A percentile compares a stretch with the other conserved stretches of the same genome.
These are phyloP conservation scores for Odontomyia ornata DNA, from an alignment of 2,888 invertebrate genomes.

Conservation along the genomic window DNA sequence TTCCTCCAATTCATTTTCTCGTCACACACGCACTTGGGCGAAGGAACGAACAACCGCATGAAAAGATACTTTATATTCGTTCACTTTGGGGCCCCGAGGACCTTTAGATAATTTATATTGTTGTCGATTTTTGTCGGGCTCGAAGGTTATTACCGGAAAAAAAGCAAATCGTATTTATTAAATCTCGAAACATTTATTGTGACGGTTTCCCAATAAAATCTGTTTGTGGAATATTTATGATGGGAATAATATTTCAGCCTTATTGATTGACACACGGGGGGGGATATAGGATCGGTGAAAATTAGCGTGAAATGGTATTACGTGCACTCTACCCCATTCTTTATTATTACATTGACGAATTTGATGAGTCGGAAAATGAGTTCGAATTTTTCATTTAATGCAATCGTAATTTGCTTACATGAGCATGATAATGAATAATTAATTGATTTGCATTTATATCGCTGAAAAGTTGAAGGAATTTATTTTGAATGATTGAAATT, in stretches of 20 bases:
- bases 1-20: not conserved
- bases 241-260: not conserved
- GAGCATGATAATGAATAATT: too few species aligned
- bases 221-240: not conserved
- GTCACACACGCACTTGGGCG: not conserved
- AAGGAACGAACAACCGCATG: not conserved
- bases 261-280: too few species aligned
- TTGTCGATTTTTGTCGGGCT: conserved; percentile 2
- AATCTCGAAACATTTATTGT: not conserved
- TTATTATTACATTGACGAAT: too few species aligned
- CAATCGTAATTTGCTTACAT: too few species aligned
- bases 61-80: not conserved
- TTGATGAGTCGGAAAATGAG: too few species aligned
- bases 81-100: not conserved
- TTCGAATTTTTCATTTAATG: too few species aligned
- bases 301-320: too few species aligned
- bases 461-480: too few species aligned
- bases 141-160: not conserved
- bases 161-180: not conserved
- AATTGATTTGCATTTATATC: too few species aligned
- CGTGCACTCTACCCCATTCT: too few species aligned
- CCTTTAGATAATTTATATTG: conserved; percentile 23
- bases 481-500: too few species aligned
- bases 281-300: too few species aligned
- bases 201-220: not conserved